phyloP scores from a whole-genome alignment of 2,797 vertebrate genomes.

The Acipenser transmontanus region DNA sequence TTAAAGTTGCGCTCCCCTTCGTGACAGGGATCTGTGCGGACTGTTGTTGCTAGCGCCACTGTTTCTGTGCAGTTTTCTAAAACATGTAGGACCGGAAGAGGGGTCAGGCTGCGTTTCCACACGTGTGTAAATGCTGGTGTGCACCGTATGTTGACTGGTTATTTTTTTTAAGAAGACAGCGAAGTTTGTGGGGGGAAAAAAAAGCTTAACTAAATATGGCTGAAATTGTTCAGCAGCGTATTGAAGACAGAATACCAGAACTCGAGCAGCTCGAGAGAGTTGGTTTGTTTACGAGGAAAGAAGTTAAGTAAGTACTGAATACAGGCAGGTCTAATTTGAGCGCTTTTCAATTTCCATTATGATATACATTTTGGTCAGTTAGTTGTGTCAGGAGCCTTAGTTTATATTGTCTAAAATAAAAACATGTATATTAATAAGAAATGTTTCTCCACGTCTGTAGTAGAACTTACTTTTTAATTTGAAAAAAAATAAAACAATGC shows the following conservation, averaged over 20 bases:
- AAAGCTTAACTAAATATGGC: conserved; percentile 60
- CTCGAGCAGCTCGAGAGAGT: conserved; percentile 86
- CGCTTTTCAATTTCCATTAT: no score
- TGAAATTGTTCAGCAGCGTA: conserved; percentile 77
- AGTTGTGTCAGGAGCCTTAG: no score
- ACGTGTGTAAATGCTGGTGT: conserved; percentile 37
- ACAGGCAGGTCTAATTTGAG: not conserved
- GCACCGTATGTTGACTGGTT: no score
- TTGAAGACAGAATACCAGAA: conserved; percentile 83
- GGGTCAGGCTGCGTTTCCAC: conserved; percentile 41
- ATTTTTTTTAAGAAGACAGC: not conserved
- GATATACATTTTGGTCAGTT: no score
- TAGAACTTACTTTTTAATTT: no score
- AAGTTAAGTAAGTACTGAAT: conserved; percentile 69
- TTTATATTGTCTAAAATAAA: no score
- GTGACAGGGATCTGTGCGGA: not conserved
- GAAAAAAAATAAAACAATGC: no score
- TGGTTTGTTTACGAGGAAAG: conserved; percentile 77
- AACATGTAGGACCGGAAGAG: conserved; percentile 42
- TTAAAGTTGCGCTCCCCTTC: no score
- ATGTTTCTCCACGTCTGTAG: no score
- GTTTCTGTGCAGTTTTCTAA: conserved; percentile 44
- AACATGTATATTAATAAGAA: no score
- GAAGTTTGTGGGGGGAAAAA: no score
- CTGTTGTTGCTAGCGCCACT: not conserved